A percentile compares a stretch with the other conserved stretches of the same genome.
Evolutionary conservation across 30 jellyfish, hydroid and myxozoan genomes (phyloP).

Genomic region (Clytia hemisphaerica): DNA sequence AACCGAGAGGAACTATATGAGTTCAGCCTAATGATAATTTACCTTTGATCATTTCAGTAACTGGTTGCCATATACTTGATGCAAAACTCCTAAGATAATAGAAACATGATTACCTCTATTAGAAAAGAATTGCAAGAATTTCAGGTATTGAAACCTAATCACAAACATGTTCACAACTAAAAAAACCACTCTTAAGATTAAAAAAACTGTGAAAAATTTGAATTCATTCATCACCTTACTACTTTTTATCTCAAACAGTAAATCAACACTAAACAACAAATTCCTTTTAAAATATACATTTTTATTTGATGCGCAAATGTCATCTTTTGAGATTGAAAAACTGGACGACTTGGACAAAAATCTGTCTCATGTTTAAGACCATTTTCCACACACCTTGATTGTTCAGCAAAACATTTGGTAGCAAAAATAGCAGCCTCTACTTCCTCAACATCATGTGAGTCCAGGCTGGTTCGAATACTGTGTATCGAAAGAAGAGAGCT

Average conservation of each 20-base stretch:
- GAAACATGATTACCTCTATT: neutral
- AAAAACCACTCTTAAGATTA: too few species aligned
- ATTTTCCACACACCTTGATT: slow-evolving; percentile 56
- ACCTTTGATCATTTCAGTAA: slow-evolving; percentile 87
- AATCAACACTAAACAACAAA: neutral
- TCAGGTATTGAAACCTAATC: neutral
- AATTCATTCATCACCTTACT: too few species aligned
- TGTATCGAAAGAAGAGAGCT: neutral
- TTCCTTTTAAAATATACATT: neutral
- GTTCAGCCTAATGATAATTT: too few species aligned
- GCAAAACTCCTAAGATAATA: slow-evolving; percentile 64
- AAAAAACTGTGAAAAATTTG: too few species aligned
- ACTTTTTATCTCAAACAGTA: neutral
- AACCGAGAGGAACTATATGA: too few species aligned
- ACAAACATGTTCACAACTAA: neutral
- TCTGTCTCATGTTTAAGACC: neutral
- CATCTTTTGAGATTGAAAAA: neutral
- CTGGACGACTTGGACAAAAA: neutral
- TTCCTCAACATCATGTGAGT: slow-evolving; percentile 90
- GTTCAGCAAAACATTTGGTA: slow-evolving; percentile 82
- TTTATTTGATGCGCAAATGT: neutral
- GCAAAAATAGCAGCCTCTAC: slow-evolving; percentile 99
- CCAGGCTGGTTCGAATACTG: slow-evolving; percentile 88
- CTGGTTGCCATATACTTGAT: slow-evolving; percentile 69
- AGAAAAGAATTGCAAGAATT: neutral